Evolutionary conservation across 2,888 invertebrate genomes (phyloP), one percentile per base, ranked within the genome.

Genomic region (Leptogaster cylindrica): DNA sequence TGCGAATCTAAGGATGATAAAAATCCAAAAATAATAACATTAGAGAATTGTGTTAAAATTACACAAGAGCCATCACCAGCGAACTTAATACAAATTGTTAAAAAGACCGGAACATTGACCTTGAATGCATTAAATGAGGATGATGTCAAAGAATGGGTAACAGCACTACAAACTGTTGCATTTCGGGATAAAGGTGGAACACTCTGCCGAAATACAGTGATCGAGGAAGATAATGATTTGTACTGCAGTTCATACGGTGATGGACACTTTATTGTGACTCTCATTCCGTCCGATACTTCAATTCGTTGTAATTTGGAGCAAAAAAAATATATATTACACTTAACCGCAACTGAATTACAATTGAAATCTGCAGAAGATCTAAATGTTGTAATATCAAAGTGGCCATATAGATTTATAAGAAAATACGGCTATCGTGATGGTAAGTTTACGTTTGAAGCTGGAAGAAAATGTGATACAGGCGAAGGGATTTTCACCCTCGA

Each of bases 41-140:
- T 94, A 64, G 92, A 93, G 82, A 91, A 93, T 77, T 93, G 93
- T 78, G 88, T 93, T 41, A 94, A 94, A 85, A 92, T 94, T 75
- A 86, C 87, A 70, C 86, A 88, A 78, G 80, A 81, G 77, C 84
- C 85, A 77, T 82, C 85, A 79, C 86, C 76, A 68, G 84, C 85
- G 66, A 87, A 86, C 75, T 83, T 85, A 72, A 86, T 87, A 70
- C 79, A 78, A 72, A 88, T 94, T 74, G 87, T 91, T 68, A 92
- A 91, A 72, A 92, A 91, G 82, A 87, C 88, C 69, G 87, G 87
- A 33, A 88, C 90, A 23, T 71, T 81, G 1, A 86, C 87, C 71
- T 73, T 87, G 2, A 83, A 85, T 73, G 82, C 85, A 10, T 81
- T 83, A 65, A 86, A 86, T 20, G 90, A 91, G 76, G 81, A 86